Evolutionary conservation across 1,140 invertebrate genomes (phyloP).

Genomic region (Atopsyche davidsoni): DNA sequence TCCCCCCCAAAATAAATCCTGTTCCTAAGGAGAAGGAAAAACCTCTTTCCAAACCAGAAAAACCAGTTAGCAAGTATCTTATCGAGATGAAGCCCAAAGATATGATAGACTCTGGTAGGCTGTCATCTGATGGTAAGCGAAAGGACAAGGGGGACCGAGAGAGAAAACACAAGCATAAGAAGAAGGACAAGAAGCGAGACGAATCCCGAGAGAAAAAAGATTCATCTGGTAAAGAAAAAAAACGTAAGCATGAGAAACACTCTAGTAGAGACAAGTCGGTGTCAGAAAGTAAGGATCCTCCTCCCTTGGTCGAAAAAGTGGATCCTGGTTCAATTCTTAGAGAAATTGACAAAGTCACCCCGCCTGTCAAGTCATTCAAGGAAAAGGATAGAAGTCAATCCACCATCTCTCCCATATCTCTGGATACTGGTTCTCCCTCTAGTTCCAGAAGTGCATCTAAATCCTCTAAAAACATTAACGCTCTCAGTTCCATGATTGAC

Average conservation of each 20-base stretch:
- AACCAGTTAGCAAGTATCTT: slow-evolving; percentile 41
- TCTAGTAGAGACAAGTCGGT: slow-evolving; percentile 41
- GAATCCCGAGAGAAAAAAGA: slow-evolving; percentile 50
- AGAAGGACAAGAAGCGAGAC: slow-evolving; percentile 50
- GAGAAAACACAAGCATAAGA: slow-evolving; percentile 49
- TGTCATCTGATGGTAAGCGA: slow-evolving; percentile 40
- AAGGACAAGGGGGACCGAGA: slow-evolving; percentile 45
- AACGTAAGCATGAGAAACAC: slow-evolving; percentile 54
- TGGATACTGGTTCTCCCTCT: slow-evolving; percentile 46
- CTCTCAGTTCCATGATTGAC: slow-evolving; percentile 19
- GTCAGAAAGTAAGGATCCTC: slow-evolving; percentile 40
- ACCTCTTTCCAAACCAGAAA: slow-evolving; percentile 36
- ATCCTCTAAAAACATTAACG: slow-evolving; percentile 16
- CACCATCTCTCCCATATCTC: slow-evolving; percentile 45
- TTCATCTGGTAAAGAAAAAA: slow-evolving; percentile 48
- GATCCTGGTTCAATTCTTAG: slow-evolving; percentile 32
- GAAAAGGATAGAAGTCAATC: slow-evolving; percentile 40
- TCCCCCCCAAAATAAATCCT: slow-evolving; percentile 28
- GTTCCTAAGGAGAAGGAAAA: slow-evolving; percentile 42
- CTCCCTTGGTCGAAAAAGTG: slow-evolving; percentile 35
- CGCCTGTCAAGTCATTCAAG: slow-evolving; percentile 19
- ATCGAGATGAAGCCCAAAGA: slow-evolving; percentile 46
- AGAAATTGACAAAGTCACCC: slow-evolving; percentile 17
- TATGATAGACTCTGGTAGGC: slow-evolving; percentile 37
- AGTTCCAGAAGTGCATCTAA: slow-evolving; percentile 35